Conservation (phyloP, 2,888 invertebrate species). For the Phaonia tiefii region DNA sequence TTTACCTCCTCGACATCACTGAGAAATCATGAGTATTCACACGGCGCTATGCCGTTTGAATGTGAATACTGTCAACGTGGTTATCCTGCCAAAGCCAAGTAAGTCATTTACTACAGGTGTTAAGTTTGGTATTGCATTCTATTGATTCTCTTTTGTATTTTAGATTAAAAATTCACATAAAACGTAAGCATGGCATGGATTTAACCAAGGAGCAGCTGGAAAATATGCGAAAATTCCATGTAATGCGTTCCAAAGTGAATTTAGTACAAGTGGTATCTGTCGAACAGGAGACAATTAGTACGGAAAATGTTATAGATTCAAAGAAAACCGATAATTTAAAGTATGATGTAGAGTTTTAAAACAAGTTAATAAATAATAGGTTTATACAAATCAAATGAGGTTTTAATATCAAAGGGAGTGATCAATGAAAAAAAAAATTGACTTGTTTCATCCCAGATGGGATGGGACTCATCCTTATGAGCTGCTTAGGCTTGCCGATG, state of each 20-base stretch:
- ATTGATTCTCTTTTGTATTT: slow-evolving; percentile 22
- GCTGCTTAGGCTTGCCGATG: too few species aligned
- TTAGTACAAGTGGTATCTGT: slow-evolving; percentile 66
- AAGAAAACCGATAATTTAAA: too few species aligned
- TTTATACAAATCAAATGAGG: too few species aligned
- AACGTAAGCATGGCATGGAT: slow-evolving; percentile 69
- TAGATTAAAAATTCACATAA: slow-evolving; percentile 71
- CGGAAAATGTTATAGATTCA: background rate
- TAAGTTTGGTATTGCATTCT: background rate
- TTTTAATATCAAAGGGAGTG: too few species aligned
- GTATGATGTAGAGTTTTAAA: background rate
- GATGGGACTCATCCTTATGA: too few species aligned
- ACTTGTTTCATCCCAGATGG: too few species aligned
- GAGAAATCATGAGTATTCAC: slow-evolving; percentile 72
- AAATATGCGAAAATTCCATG: slow-evolving; percentile 72
- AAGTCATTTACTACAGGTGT: slow-evolving; percentile 46
- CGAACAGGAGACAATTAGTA: slow-evolving; percentile 13
- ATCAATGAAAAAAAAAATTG: too few species aligned
- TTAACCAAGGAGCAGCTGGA: slow-evolving; percentile 70
- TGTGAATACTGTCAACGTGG: slow-evolving; percentile 71
- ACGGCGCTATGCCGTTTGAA: slow-evolving; percentile 73
- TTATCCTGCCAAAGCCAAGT: slow-evolving; percentile 74
- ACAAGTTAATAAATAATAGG: too few species aligned
- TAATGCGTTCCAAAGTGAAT: slow-evolving; percentile 70
- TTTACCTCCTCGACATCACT: slow-evolving; percentile 74